These are phyloP conservation scores for Elegia similella DNA, from an alignment of 2,888 invertebrate species.

Conservation along the genomic window DNA sequence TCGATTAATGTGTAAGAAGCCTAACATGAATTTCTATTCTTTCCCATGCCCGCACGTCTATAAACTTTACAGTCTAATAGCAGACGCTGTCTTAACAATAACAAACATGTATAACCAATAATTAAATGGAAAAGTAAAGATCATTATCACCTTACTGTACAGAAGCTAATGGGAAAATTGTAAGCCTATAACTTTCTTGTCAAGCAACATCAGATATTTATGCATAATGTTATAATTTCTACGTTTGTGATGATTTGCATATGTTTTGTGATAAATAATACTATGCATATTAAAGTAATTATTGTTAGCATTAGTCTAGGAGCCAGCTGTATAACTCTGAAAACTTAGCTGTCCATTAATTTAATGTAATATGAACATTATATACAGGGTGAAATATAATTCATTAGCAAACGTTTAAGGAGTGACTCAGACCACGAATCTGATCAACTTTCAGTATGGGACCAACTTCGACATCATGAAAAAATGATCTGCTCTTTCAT, in stretches of 20 bases:
- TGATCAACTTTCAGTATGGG: too few relatives aligned
- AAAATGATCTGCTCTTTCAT: too few relatives aligned
- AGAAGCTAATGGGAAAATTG: not conserved
- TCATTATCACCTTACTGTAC: not conserved
- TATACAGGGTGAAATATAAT: too few relatives aligned
- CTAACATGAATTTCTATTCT: constrained; percentile 9
- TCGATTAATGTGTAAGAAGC: not conserved
- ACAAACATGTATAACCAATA: not conserved
- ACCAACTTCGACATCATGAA: too few relatives aligned
- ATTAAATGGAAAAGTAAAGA: not conserved
- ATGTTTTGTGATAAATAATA: too few relatives aligned
- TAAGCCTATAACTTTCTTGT: not conserved
- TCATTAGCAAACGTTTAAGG: too few relatives aligned
- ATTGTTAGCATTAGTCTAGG: too few relatives aligned
- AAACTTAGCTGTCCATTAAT: too few relatives aligned
- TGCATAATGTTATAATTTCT: not conserved
- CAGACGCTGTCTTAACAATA: not conserved
- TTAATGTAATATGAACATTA: too few relatives aligned
- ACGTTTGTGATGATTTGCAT: not conserved
- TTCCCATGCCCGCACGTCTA: constrained; percentile 11
- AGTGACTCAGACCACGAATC: too few relatives aligned
- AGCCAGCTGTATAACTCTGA: too few relatives aligned
- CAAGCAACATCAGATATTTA: not conserved
- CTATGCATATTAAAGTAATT: too few relatives aligned
- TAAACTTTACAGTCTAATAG: constrained; percentile 17